These are phyloP conservation scores for Acholoe squamosa DNA, from an alignment of 2,888 invertebrate species.

Conservation along the genomic window DNA sequence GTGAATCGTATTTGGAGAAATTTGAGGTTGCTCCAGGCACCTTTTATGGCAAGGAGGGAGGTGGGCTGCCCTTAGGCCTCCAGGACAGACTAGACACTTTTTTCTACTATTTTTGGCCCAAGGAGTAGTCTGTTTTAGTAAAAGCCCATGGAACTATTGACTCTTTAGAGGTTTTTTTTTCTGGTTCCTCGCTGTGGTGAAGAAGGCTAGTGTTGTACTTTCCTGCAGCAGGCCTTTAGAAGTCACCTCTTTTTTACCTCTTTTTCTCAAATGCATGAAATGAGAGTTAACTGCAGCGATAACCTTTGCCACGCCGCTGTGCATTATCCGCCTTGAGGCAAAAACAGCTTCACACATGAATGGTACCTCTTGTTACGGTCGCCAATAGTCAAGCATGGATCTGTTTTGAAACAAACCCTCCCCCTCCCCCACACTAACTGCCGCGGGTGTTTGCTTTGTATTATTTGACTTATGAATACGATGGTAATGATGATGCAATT, in stretches of 20 bases:
- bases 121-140: neutral
- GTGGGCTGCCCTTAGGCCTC: neutral
- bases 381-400: neutral
- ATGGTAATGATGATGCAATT: neutral
- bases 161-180: conserved; percentile 29
- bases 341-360: neutral
- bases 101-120: neutral
- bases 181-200: neutral
- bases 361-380: neutral
- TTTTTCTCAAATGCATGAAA: conserved; percentile 27
- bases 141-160: neutral
- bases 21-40: neutral
- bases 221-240: neutral
- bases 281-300: conserved; percentile 21
- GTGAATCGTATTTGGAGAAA: neutral
- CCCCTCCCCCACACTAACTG: neutral
- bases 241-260: conserved; percentile 10
- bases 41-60: neutral
- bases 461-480: neutral
- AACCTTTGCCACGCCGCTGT: conserved; percentile 18
- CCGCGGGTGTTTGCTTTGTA: neutral
- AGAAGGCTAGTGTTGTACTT: neutral
- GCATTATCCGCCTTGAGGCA: neutral
- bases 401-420: conserved; percentile 17
- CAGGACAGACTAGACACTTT: conserved; percentile 47